Percentiles rank a stretch among this genome's conserved stretches.
These are phyloP conservation scores for Zeuzera pyrina DNA, from an alignment of 2,888 invertebrate species.

Conservation along the genomic window DNA sequence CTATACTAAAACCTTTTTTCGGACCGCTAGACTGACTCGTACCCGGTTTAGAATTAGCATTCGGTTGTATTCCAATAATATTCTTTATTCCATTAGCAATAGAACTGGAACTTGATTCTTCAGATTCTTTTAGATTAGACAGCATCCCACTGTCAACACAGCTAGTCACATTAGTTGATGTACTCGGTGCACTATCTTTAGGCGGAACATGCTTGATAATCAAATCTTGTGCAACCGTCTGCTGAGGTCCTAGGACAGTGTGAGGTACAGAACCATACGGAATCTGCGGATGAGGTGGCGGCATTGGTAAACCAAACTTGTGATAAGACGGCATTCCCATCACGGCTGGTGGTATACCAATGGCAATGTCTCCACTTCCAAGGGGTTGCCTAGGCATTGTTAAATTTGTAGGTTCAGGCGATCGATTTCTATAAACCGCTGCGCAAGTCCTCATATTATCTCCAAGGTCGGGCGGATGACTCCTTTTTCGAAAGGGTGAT, in stretches of 20 bases:
- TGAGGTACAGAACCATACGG: conserved; percentile 51
- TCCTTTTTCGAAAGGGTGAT: conserved; percentile 71
- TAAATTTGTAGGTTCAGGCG: conserved; percentile 66
- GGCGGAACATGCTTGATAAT: conserved; percentile 69
- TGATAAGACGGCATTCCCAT: conserved; percentile 63
- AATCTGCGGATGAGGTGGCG: conserved; percentile 60
- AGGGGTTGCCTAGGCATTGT: conserved; percentile 55
- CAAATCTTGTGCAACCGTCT: conserved; percentile 67
- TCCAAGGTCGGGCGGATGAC: conserved; percentile 66
- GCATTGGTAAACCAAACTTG: conserved; percentile 62
- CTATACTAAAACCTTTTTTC: conserved; percentile 91
- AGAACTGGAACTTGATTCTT: conserved; percentile 42
- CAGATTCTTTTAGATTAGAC: conserved; percentile 31
- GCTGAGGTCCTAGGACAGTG: conserved; percentile 56
- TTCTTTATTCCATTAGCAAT: conserved; percentile 66
- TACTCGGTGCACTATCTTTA: conserved; percentile 50
- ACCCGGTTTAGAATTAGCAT: conserved; percentile 60
- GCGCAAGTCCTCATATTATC: conserved; percentile 55
- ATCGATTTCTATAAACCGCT: conserved; percentile 52
- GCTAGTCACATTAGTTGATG: conserved; percentile 50
- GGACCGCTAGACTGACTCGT: conserved; percentile 75
- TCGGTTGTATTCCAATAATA: conserved; percentile 66
- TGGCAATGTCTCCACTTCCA: conserved; percentile 38
- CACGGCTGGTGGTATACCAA: conserved; percentile 51
- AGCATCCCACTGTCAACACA: conserved; percentile 38